Conservation (phyloP, 2,888 invertebrate genomes). For the Drosophila fungiperda region DNA sequence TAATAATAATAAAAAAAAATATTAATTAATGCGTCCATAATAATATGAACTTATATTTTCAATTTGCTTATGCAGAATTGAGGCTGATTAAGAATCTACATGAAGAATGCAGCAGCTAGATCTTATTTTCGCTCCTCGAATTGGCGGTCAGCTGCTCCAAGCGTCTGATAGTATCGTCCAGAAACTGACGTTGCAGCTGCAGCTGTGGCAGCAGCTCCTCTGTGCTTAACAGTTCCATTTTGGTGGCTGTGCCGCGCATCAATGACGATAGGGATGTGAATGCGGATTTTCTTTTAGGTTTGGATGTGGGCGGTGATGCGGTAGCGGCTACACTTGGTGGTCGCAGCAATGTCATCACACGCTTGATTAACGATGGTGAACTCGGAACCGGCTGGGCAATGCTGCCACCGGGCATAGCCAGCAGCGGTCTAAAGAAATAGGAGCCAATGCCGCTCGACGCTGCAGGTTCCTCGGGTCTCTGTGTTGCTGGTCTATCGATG, state of each 20-base stretch:
- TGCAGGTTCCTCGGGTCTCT: not conserved
- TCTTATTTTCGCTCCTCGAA: conserved; percentile 11
- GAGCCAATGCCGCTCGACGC: conserved; percentile 30
- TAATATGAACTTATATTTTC: not conserved
- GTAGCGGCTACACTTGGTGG: conserved; percentile 49
- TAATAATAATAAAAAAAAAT: not conserved
- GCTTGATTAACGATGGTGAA: conserved; percentile 61
- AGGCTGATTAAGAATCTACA: not conserved
- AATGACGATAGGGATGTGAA: not conserved
- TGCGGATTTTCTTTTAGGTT: not conserved
- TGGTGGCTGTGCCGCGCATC: conserved; percentile 11
- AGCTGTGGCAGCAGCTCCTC: conserved; percentile 59
- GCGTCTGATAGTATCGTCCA: conserved; percentile 63
- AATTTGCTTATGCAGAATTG: not conserved
- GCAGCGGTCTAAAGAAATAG: conserved; percentile 60
- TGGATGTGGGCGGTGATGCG: conserved; percentile 2
- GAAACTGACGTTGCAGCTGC: conserved; percentile 60
- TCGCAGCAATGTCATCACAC: conserved; percentile 61
- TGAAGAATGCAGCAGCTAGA: not conserved
- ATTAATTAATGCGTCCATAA: not conserved
- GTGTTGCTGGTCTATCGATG: conserved; percentile 15
- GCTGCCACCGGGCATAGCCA: conserved; percentile 60
- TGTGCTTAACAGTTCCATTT: conserved; percentile 39
- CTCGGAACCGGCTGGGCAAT: conserved; percentile 33
- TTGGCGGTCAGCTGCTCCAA: conserved; percentile 53